Base-by-base conservation (phyloP, 2,797 vertebrate genomes). In the Hapalemur alaotrensis region DNA sequence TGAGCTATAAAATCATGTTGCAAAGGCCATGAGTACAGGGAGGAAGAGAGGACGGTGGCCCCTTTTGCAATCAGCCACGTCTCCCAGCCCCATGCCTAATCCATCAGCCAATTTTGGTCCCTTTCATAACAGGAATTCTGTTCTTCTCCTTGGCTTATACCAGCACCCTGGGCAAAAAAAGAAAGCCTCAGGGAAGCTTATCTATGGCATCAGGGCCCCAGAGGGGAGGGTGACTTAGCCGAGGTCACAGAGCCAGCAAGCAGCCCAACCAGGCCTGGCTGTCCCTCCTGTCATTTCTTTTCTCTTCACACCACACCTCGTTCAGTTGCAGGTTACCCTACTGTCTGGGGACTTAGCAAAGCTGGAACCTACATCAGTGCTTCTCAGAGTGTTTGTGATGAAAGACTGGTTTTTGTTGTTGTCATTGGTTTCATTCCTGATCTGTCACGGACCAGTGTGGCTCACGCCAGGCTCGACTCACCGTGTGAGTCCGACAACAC, bases 311-410 rank as follows among this genome's bases (percentile, higher is more conserved):
- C 32, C 18, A 5, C 2, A 8, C 15, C 23, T 85, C 11, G 15
- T 54, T 72, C n/a, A 41, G 25, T 22, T 59, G 78, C 17, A 38
- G 13, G n/a, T 23, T 22, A 43, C 35, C 17, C 54, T 30, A n/a
- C 18, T 4, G 20, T n/a, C 22, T 32, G 23, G 38, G 35, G 43
- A 30, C 50, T 30, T 61, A 35, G 57, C 30, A 73, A 92, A n/a
- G n/a, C 57, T 67, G 61, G 15, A 84, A 25, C 23, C 41, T 4
- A 18, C 10, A 17, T 15, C n/a, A 32, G 35, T 7, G 25, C 13
- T 84, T 94, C 78, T 78, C 30, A 41, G 54, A 79, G 57, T n/a
- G 1, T 86, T 83, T 89, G 54, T 25, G n/a, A 46, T 30, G 63
- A 86, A 59, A 43, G 50, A 32, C 23, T 28, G 41, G 38, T 14